phyloP scores from a whole-genome alignment of 2,797 vertebrate genomes.

The Adrianichthys oophorus region DNA sequence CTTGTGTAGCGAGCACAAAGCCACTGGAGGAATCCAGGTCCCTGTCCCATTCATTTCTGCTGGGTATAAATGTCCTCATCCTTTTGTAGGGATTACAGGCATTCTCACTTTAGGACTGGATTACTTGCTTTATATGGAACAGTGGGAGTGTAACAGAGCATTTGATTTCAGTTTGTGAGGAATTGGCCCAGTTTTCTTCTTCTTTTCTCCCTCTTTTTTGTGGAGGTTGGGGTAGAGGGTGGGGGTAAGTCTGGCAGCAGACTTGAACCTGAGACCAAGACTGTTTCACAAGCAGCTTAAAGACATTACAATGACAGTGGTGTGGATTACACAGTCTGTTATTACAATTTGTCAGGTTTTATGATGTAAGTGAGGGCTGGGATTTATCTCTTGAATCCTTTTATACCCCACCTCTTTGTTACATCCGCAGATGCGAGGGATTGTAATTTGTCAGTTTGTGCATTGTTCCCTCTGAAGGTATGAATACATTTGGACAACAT shows the following conservation, averaged over 20 bases:
- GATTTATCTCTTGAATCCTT: conserved; percentile 75
- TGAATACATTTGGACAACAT: conserved; percentile 5
- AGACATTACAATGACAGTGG: conserved; percentile 60
- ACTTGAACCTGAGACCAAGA: conserved; percentile 72
- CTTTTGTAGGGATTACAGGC: conserved; percentile 80
- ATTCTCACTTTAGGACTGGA: conserved; percentile 75
- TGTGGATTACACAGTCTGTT: conserved; percentile 76
- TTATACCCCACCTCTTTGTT: conserved; percentile 69
- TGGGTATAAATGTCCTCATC: conserved; percentile 81
- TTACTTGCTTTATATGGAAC: conserved; percentile 76
- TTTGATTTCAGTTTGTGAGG: conserved; percentile 83
- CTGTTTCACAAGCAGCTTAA: conserved; percentile 57
- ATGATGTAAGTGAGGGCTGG: conserved; percentile 72
- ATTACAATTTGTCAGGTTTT: conserved; percentile 81
- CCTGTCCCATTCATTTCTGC: conserved; percentile 74
- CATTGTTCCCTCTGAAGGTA: conserved; percentile 39
- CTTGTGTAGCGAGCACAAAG: conserved; percentile 74
- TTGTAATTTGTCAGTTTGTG: conserved; percentile 68
- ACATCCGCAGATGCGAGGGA: conserved; percentile 47
- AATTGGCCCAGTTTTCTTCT: conserved; percentile 53
- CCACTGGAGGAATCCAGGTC: conserved; percentile 70
- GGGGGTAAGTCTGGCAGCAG: conserved; percentile 50
- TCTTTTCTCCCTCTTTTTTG: conserved; percentile 60
- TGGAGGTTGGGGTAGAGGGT: too few relatives aligned
- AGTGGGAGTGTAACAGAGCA: conserved; percentile 78